Conservation (phyloP, 1,140 invertebrate species). For the Zaprionus gabonicus region DNA sequence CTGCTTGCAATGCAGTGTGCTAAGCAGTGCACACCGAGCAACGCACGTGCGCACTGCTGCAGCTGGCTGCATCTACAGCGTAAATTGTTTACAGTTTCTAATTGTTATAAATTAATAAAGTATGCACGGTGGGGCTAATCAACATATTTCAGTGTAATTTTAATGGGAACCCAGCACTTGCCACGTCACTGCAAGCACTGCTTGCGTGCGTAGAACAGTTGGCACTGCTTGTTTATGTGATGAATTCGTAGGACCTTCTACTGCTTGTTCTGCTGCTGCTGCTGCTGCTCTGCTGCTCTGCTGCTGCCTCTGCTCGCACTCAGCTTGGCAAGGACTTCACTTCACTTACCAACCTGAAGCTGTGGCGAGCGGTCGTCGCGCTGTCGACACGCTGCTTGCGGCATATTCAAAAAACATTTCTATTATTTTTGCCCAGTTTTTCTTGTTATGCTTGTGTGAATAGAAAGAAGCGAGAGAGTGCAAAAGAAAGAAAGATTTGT, state of each 20-base stretch:
- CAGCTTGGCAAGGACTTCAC: slow-evolving; percentile 6
- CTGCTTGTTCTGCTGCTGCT: slow-evolving; percentile 17
- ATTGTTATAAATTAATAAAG: no score
- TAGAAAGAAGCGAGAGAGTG: not conserved
- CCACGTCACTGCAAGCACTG: not conserved
- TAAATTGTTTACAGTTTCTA: no score
- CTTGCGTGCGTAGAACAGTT: not conserved
- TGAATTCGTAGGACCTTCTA: slow-evolving; percentile 5
- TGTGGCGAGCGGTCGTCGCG: slow-evolving; percentile 57
- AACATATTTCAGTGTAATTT: no score
- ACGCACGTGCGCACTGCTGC: no score
- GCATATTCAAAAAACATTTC: not conserved
- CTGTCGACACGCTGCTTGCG: not conserved
- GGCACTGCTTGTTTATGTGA: not conserved
- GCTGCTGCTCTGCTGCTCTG: no score
- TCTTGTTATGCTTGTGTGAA: not conserved
- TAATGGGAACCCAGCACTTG: no score
- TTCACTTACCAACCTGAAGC: slow-evolving; percentile 66
- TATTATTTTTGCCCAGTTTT: not conserved
- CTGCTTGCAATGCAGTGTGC: not conserved
- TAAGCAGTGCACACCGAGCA: slow-evolving; percentile 21
- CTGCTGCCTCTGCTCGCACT: slow-evolving; percentile 20
- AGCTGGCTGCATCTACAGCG: no score
- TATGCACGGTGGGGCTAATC: no score
- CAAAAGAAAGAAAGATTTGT: not conserved